phyloP scores from a whole-genome alignment of 1,140 invertebrate genomes.

The Mizuhopecten yessoensis region DNA sequence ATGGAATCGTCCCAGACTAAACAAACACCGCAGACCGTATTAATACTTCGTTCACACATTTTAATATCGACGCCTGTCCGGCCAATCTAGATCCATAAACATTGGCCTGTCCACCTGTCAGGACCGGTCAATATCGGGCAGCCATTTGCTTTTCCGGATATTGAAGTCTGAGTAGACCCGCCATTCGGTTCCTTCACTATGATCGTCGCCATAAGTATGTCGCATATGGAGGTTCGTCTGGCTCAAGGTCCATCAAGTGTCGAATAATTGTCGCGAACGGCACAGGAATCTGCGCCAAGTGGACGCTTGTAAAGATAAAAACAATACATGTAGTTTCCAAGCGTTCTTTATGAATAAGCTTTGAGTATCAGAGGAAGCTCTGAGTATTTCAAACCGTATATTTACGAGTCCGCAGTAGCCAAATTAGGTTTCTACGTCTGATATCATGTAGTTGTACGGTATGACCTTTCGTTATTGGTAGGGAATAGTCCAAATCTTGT shows the following conservation, averaged over 20 bases:
- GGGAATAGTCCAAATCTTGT: too few relatives aligned
- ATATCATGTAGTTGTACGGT: too few relatives aligned
- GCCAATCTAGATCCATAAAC: slow-evolving; percentile 20
- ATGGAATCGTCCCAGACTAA: slow-evolving; percentile 30
- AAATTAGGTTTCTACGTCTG: too few relatives aligned
- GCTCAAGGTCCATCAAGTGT: not conserved
- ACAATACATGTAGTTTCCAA: not conserved
- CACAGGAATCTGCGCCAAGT: not conserved
- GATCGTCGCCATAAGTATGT: not conserved
- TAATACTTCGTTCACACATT: slow-evolving; percentile 33
- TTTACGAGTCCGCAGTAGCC: too few relatives aligned
- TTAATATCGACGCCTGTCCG: slow-evolving; percentile 6
- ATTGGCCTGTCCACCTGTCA: not conserved
- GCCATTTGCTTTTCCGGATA: slow-evolving; percentile 32
- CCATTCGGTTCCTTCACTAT: not conserved
- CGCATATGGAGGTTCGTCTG: not conserved
- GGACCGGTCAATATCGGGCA: not conserved
- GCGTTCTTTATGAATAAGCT: not conserved
- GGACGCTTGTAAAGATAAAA: not conserved
- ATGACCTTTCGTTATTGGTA: too few relatives aligned
- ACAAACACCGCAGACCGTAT: not conserved
- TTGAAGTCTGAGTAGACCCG: slow-evolving; percentile 23
- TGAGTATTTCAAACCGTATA: too few relatives aligned
- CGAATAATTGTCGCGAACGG: not conserved
- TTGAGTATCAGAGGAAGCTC: not conserved